These are phyloP conservation scores for Rhodophaea formosa DNA, from an alignment of 2,888 invertebrate genomes.

Conservation along the genomic window DNA sequence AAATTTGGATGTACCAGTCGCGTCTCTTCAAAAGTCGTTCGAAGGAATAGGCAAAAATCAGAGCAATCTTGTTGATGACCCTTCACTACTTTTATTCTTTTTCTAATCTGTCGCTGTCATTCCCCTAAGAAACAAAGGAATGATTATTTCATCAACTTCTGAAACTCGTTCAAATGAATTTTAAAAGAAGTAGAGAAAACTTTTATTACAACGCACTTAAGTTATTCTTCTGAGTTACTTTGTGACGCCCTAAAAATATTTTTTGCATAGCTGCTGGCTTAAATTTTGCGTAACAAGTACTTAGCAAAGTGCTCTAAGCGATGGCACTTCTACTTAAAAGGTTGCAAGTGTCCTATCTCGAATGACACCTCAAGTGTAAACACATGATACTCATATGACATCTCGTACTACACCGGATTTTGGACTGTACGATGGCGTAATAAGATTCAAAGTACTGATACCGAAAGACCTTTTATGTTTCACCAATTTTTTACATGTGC, in stretches of 20 bases:
- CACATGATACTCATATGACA: constrained; percentile 1
- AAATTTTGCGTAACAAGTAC: background rate
- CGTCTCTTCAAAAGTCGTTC: no score
- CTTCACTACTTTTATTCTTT: no score
- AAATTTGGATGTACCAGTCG: no score
- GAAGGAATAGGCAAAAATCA: no score
- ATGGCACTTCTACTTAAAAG: constrained; percentile 10
- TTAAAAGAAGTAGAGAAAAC: no score
- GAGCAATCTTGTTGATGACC: no score
- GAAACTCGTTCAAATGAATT: no score
- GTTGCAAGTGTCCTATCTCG: constrained; percentile 7
- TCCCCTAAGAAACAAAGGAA: no score
- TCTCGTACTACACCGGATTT: background rate
- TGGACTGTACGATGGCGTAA: background rate
- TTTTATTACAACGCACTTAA: no score
- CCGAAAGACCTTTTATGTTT: background rate
- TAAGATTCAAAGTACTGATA: background rate
- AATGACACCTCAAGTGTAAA: constrained; percentile 13
- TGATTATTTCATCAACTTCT: no score
- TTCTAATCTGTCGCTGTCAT: no score
- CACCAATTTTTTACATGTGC: background rate
- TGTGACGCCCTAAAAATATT: background rate
- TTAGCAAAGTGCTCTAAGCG: constrained; percentile 2
- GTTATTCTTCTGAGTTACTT: background rate
- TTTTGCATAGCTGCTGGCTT: background rate